These are phyloP conservation scores for Cinclus mexicanus DNA, from an alignment of 2,113 vertebrate species.

Conservation along the genomic window DNA sequence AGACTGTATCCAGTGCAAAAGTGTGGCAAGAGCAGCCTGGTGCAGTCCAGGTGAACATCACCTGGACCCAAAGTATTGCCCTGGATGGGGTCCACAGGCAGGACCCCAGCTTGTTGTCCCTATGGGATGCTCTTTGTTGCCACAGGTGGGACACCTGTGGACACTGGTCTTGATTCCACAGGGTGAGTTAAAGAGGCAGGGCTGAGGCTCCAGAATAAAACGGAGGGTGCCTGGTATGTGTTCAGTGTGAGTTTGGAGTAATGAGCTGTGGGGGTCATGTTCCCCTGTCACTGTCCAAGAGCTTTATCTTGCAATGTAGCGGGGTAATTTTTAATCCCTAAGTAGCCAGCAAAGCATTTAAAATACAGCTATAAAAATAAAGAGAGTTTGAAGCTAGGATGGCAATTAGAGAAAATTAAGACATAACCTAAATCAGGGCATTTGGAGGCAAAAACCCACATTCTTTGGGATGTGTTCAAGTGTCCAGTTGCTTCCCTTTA, in stretches of 20 bases:
- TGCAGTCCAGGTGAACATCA: fast-evolving
- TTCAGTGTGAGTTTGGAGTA: not conserved
- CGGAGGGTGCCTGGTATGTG: not conserved
- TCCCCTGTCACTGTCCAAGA: no score
- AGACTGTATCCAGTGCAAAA: not conserved
- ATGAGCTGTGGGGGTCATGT: fast-evolving
- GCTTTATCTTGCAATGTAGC: not conserved
- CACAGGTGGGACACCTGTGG: not conserved
- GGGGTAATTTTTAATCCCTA: not conserved
- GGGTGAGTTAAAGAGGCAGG: fast-evolving
- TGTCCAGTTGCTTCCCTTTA: not conserved
- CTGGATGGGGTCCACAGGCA: not conserved
- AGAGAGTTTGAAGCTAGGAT: not conserved
- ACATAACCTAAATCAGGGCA: not conserved
- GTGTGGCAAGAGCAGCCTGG: not conserved
- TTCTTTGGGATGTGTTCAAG: not conserved
- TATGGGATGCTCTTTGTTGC: not conserved
- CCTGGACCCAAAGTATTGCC: no score
- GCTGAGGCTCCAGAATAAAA: not conserved
- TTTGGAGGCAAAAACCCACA: not conserved
- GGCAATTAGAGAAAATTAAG: not conserved
- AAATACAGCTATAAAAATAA: not conserved
- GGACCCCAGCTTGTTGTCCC: not conserved
- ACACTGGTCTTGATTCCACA: not conserved
- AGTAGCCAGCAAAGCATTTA: not conserved